phyloP scores from a whole-genome alignment of 64 coral and sea anemone species.

The Platygyra sinensis region DNA sequence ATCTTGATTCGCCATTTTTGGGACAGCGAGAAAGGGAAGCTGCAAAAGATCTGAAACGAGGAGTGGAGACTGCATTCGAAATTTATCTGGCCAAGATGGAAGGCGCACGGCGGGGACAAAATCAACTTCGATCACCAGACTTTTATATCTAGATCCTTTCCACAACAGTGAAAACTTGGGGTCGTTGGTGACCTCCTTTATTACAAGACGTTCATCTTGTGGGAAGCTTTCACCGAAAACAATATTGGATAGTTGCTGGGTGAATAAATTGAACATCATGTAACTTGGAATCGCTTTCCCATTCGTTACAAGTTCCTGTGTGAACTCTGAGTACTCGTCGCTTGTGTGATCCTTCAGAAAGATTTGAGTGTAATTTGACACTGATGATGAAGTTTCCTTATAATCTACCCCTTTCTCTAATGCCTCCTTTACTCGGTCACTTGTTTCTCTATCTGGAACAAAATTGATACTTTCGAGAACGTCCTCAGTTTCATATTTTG shows the following conservation, averaged over 20 bases:
- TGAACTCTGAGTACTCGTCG: background rate
- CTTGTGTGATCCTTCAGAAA: constrained; percentile 34
- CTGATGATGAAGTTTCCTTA: constrained; percentile 2
- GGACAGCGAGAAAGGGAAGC: constrained; percentile 42
- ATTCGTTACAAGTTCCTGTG: background rate
- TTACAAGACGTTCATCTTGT: background rate
- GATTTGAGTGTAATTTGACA: constrained; percentile 56
- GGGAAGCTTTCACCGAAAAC: no score
- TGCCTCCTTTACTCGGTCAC: constrained; percentile 17
- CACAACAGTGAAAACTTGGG: constrained; percentile 38
- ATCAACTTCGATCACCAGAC: constrained; percentile 31
- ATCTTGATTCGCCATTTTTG: constrained; percentile 54
- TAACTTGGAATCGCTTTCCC: constrained; percentile 4
- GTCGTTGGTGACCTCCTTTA: constrained; percentile 48
- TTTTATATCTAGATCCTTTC: constrained; percentile 51
- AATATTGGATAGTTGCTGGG: constrained; percentile 32
- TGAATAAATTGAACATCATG: constrained; percentile 25
- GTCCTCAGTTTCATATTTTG: constrained; percentile 42
- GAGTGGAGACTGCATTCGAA: constrained; percentile 23
- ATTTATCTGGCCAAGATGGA: constrained; percentile 46
- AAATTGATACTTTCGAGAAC: background rate
- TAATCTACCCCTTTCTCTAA: constrained; percentile 37
- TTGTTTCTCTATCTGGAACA: background rate
- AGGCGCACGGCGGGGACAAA: constrained; percentile 63
- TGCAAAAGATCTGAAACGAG: constrained; percentile 36